A percentile compares a stretch with the other conserved stretches of the same genome.
Conservation (phyloP, 1,140 invertebrate genomes). For the Hermatobates lingyangjiaoensis region DNA sequence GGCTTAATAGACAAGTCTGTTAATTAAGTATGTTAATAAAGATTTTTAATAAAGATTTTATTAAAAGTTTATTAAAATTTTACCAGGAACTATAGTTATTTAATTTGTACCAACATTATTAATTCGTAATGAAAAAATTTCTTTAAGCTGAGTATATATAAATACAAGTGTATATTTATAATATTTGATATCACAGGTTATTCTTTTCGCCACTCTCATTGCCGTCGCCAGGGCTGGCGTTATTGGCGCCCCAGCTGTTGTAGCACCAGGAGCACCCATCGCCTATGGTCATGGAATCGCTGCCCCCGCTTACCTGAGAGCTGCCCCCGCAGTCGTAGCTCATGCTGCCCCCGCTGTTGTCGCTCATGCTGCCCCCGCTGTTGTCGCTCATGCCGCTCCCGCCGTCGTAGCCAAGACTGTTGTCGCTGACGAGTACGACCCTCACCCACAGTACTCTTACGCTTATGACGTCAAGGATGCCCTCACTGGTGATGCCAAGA, state of each 20-base stretch:
- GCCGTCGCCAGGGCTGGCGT: slow-evolving; percentile 20
- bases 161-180: no score
- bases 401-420: slow-evolving; percentile 3
- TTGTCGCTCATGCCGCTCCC: slow-evolving; percentile 6
- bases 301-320: slow-evolving; percentile 12
- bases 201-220: slow-evolving; percentile 19
- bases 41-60: no score
- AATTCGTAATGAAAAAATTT: no score
- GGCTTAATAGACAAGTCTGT: no score
- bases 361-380: neutral
- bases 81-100: no score
- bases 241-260: slow-evolving; percentile 16
- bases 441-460: slow-evolving; percentile 35
- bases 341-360: neutral
- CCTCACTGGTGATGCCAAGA: slow-evolving; percentile 27
- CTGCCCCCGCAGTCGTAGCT: slow-evolving; percentile 12
- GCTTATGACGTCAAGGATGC: slow-evolving; percentile 45
- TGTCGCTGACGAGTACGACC: slow-evolving; percentile 6
- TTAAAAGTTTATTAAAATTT: no score
- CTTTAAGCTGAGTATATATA: no score
- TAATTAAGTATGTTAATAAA: no score
- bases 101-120: no score
- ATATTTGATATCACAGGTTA: slow-evolving; percentile 19
- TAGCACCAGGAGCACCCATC: slow-evolving; percentile 15
- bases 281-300: slow-evolving; percentile 11